A percentile compares a stretch with the other conserved stretches of the same genome.
phyloP scores from a whole-genome alignment of 2,113 vertebrate genomes.

The Cavia aperea region DNA sequence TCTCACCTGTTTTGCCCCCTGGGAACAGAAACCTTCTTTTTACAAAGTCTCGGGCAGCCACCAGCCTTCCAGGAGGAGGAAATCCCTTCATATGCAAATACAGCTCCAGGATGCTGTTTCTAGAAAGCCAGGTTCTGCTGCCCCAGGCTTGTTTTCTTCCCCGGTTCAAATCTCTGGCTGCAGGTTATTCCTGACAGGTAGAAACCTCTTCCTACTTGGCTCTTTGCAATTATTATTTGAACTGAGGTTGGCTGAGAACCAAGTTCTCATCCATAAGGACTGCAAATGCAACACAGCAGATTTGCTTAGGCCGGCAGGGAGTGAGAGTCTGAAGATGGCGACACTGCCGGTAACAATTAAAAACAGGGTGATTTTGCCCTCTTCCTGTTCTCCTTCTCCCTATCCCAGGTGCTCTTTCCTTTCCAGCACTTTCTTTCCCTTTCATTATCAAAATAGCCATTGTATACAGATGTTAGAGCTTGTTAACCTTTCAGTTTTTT shows the following conservation, averaged over 20 bases:
- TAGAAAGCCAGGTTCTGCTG: no score
- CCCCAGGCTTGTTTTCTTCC: not conserved
- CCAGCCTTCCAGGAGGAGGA: not conserved
- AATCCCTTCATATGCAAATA: not conserved
- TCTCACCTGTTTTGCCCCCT: fast-evolving
- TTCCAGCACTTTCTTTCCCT: no score
- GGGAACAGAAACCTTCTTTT: no score
- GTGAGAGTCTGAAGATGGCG: not conserved
- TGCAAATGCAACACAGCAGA: not conserved
- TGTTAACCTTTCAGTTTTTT: no score
- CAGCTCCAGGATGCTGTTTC: not conserved
- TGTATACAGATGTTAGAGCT: no score
- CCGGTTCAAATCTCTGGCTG: not conserved
- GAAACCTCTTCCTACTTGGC: not conserved
- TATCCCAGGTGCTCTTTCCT: no score
- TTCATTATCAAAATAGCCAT: no score
- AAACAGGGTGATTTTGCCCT: not conserved
- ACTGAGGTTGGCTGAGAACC: not conserved
- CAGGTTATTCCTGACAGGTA: not conserved
- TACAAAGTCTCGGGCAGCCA: not conserved
- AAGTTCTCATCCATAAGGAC: constrained; percentile 1
- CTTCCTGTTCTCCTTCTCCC: no score
- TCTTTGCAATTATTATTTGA: not conserved
- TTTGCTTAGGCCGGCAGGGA: constrained; percentile 27
- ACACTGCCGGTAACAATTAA: no score